Percentiles rank a stretch among this genome's conserved stretches.
These are phyloP conservation scores for Drosophila triauraria DNA, from an alignment of 1,140 invertebrate species.

Conservation along the genomic window DNA sequence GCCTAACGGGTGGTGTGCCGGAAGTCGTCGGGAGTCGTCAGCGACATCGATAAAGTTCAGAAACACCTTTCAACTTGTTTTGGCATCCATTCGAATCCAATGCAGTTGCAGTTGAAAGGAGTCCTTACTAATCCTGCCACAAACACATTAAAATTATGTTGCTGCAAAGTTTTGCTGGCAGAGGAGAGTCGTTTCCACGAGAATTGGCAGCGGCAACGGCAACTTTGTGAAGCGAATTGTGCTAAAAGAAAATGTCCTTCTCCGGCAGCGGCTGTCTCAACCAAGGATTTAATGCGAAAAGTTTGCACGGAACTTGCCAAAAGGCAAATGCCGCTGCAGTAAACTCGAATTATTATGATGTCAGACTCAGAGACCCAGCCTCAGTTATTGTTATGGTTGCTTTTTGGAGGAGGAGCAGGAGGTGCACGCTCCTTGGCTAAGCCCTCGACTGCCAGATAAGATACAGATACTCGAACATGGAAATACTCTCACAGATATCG, in stretches of 20 bases:
- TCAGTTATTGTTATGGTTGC: conserved; percentile 50
- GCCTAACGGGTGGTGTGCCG: conserved; percentile 40
- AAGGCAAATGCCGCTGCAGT: conserved; percentile 41
- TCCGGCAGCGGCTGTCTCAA: conserved; percentile 18
- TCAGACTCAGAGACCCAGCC: conserved; percentile 21
- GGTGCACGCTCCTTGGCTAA: conserved; percentile 51
- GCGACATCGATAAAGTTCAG: conserved; percentile 53
- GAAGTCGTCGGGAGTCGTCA: conserved; percentile 41
- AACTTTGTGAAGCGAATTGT: conserved; percentile 79
- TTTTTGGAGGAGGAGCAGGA: conserved; percentile 8
- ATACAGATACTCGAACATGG: conserved; percentile 51
- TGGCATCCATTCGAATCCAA: conserved; percentile 46
- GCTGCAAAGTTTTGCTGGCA: conserved; percentile 62
- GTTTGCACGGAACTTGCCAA: conserved; percentile 63
- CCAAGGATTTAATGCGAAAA: conserved; percentile 78
- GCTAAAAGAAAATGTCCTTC: conserved; percentile 80
- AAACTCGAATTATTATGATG: conserved; percentile 59
- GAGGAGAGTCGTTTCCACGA: conserved; percentile 45
- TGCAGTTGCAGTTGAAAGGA: conserved; percentile 28
- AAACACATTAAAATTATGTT: conserved; percentile 64
- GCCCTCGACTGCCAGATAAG: conserved; percentile 48
- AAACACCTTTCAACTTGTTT: conserved; percentile 71
- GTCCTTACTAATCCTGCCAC: conserved; percentile 53
- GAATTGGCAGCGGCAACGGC: conserved; percentile 61
- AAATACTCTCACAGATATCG: conserved; percentile 75